Conservation (phyloP, 92 coral and sea anemone species). For the Chrysogorgia sp. region DNA sequence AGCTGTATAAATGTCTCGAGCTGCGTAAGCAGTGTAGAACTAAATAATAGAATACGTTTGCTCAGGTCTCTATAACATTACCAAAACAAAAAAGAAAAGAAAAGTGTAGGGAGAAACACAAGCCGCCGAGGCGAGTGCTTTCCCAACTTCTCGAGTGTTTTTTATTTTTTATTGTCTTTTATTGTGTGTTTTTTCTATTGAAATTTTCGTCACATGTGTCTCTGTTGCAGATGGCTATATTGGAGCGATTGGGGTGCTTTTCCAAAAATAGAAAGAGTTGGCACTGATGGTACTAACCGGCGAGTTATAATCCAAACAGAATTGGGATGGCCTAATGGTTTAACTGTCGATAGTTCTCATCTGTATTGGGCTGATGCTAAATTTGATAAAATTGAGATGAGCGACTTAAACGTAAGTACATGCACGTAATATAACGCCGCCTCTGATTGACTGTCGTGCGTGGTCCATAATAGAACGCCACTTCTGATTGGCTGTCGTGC, state of each 20-base stretch:
- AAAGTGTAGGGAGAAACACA: no score
- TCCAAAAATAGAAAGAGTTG: conserved; percentile 80
- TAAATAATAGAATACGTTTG: no score
- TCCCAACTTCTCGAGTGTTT: no score
- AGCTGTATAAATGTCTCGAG: no score
- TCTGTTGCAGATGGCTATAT: conserved; percentile 68
- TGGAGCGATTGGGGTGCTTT: conserved; percentile 92
- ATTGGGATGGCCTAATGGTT: conserved; percentile 90
- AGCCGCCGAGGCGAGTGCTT: no score
- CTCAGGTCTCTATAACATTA: no score
- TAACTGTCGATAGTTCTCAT: conserved; percentile 65
- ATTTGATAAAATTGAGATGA: conserved; percentile 74
- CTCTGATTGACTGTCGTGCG: not conserved
- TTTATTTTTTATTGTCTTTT: no score
- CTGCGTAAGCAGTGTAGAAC: no score
- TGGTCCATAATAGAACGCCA: no score
- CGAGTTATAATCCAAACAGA: conserved; percentile 57
- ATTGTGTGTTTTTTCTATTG: no score
- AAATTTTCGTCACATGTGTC: not conserved
- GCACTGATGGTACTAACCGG: conserved; percentile 59
- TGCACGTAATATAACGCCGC: not conserved
- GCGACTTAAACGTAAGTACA: conserved; percentile 66
- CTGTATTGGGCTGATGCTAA: conserved; percentile 95
- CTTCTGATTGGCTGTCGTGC: no score
- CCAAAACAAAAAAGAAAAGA: no score